A percentile compares a stretch with the other conserved stretches of the same genome.
Evolutionary conservation across 2,797 vertebrate species (phyloP).

Genomic region (Pseudotriccus pelzelni): DNA sequence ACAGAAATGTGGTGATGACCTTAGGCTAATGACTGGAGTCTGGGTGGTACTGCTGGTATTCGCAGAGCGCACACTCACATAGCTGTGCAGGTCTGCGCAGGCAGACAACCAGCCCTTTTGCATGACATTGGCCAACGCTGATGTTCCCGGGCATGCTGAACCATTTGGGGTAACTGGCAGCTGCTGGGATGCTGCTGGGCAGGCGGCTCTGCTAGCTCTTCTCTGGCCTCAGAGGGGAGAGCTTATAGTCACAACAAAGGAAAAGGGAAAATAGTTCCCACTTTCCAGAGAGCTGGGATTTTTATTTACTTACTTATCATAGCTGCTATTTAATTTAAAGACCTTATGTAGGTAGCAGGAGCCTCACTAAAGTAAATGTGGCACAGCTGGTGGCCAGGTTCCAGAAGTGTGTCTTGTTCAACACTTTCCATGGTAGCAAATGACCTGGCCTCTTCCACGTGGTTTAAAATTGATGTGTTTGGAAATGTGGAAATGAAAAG

Average conservation of each 20-base stretch:
- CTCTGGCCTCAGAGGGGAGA: not conserved
- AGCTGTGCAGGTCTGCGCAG: constrained; percentile 13
- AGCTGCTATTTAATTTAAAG: not conserved
- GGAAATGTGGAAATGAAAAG: not conserved
- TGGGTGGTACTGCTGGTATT: constrained; percentile 18
- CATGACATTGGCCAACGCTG: fast-evolving
- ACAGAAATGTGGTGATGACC: constrained; percentile 26
- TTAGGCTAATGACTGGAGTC: constrained; percentile 25
- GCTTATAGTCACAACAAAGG: fast-evolving
- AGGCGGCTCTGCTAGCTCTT: not conserved
- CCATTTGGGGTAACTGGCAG: not conserved
- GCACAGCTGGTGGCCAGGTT: not conserved
- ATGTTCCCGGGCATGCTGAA: not conserved
- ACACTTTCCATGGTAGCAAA: fast-evolving
- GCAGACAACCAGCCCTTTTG: not conserved
- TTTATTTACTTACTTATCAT: not conserved
- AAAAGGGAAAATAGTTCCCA: not conserved
- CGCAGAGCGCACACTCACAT: not conserved
- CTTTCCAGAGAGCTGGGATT: not conserved
- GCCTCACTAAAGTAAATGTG: not conserved
- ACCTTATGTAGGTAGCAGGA: not conserved
- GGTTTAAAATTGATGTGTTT: not conserved
- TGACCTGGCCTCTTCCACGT: fast-evolving
- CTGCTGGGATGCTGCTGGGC: not conserved
- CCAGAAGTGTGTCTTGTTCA: not conserved